Evolutionary conservation across 2,797 vertebrate species (phyloP), one percentile per base, ranked within the genome.

Genomic region (Hoplostethus atlanticus): DNA sequence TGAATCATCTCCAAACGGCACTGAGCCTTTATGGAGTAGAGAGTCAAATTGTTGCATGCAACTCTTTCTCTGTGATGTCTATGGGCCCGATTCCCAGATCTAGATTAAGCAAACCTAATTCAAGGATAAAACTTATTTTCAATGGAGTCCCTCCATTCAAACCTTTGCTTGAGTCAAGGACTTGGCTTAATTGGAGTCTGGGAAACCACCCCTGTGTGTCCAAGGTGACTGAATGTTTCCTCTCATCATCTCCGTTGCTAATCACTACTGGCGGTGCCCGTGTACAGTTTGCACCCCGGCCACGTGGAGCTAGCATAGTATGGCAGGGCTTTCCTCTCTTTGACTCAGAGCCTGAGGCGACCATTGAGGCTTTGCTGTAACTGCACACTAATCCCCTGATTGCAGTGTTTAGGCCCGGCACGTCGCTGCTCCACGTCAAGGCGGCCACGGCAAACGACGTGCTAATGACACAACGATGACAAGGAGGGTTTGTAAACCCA

Each of bases 391-490:
- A 91, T 92, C 87, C 86, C 68, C 83, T 94, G 91, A 93, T 93
- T 94, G 88, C 91, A 84, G 88, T 93, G 91, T 94, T 94, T 91
- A 87, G 92, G 74, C 76, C 80, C 77, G 0, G 86, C 78, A 83
- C 79, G 75, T 87, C 69, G 81, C 91, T 89, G 87, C 86, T 88
- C 78, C 88, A 88, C 87, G 90, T 90, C 89, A 91, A 86, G 86
- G 81, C 65, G 84, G 90, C 89, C 79, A 56, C 77, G 71, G 86
- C 87, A 87, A 91, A 91, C 87, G 84, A 90, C 88, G 67, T 86
- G 89, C 90, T 92, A 92, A 92, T 90, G 91, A 90, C 90, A 88
- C 86, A 66, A 76, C 75, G 85, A 91, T 91, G 87, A 94, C 93
- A 93, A 88, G 89, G 83, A 79, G 80, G 83, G 68, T 92, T 90